Base-by-base conservation (phyloP, 2,113 vertebrate genomes). In the Ia io region DNA sequence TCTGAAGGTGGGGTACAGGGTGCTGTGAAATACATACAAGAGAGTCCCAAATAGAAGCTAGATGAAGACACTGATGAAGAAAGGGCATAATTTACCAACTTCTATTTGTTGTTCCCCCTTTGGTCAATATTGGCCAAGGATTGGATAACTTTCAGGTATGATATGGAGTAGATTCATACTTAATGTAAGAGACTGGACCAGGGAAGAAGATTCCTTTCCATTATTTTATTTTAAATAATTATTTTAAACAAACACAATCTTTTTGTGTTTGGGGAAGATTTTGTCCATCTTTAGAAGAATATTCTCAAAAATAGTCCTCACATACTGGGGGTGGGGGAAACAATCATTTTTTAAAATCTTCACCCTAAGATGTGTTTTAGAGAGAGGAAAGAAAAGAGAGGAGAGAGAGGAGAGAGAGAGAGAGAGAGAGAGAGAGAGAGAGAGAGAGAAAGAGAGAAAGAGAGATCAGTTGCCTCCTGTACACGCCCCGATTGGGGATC, bases 261-360 rank as follows among this genome's bases (percentile, higher is more conserved):
- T 89, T 63, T 89, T n/a, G 7, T 47, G 2, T 53, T 32, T 37
- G 13, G 9, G 61, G 20, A 56, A 63, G 49, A 49, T 70, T 92
- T 95, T 92, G 25, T 79, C 20, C 37, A 77, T 93, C 42, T 71
- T 35, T 91, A 85, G 85, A 83, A 69, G 28, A 90, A 11, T 78
- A 67, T 70, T 84, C 69, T 95, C n/a, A 74, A 91, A 94, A 84
- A 70, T 84, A 63, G 28, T 56, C 53, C 35, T 71, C 67, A 18
- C 84, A 71, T 67, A 61, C 25, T 61, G 5, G 18, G 4, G 3
- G 13, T 71, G 1, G 35, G 3, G 4, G 40, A 82, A 85, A 70
- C 14, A 67, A 16, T n/a, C 32, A 67, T n/a, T 67, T 67, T 65
- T 67, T 67, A 8, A n/a, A 67, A 67, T 67, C 30, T 32, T 67